These are phyloP conservation scores for Microplitis deprimator DNA, from an alignment of 2,888 invertebrate genomes.

Conservation along the genomic window DNA sequence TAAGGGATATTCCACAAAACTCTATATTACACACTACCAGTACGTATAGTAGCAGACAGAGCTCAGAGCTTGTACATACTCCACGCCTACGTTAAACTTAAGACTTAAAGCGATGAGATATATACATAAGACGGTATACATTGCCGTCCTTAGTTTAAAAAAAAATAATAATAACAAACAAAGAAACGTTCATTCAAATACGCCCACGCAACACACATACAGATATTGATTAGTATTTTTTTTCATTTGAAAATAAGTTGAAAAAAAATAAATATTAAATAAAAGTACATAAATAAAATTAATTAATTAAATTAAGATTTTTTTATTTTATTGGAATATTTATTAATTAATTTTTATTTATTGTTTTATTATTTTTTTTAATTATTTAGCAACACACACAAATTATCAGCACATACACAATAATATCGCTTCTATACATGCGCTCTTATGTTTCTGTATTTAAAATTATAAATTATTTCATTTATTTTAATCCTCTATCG, in stretches of 20 bases:
- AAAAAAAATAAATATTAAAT: background rate
- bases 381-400: background rate
- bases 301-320: background rate
- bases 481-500: background rate
- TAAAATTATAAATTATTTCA: background rate
- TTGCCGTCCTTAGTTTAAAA: background rate
- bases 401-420: conserved; percentile 1
- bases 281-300: background rate
- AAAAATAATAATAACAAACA: background rate
- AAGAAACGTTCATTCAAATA: background rate
- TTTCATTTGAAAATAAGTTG: background rate
- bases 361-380: background rate
- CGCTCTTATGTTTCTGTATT: background rate
- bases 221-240: background rate
- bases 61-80: background rate
- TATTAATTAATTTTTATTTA: conserved; percentile 2
- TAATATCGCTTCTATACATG: background rate
- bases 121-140: background rate
- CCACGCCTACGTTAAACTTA: conserved; percentile 23
- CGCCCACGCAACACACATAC: background rate
- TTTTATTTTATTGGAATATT: background rate
- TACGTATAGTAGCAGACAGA: background rate
- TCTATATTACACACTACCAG: conserved; percentile 22
- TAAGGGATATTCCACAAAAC: conserved; percentile 41
- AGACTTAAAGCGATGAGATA: conserved; percentile 37